Evolutionary conservation across 2,797 vertebrate species (phyloP), one percentile per base, ranked within the genome.

Genomic region (Lepidocolaptes lacrymiger): DNA sequence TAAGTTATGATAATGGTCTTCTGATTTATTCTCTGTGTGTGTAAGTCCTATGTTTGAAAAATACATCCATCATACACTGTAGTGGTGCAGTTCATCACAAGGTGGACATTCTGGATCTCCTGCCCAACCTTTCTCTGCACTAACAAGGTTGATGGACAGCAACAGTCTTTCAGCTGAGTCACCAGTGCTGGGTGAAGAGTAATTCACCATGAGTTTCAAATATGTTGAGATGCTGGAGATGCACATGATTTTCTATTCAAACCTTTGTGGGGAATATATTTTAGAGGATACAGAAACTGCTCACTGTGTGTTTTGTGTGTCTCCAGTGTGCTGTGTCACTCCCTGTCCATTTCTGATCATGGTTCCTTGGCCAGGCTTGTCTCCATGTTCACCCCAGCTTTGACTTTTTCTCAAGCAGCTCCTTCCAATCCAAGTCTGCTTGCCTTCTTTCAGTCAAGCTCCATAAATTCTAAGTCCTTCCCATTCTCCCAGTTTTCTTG

Each of bases 391-490:
- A 67, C 19, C 28, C 41, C 52, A 85, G 24, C 59, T 56, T 46
- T 92, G 55, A 58, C 30, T 82, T 86, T 61, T 83, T 44, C 28
- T 82, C n/a, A 51, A 22, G 71, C 48, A 82, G 59, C 23, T 76
- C 44, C 39, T 85, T 89, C 46, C 39, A 69, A 7, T 71, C 18
- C 51, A 58, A 15, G 13, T 61, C 8, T 13, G 58, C 41, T 80
- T 67, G 48, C 44, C 16, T 80, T 59, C 55, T 79, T 91, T 89
- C 82, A 85, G 49, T 59, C 61, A 36, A 36, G 49, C 22, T 80
- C 26, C 44, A 48, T 24, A 51, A 34, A 75, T 90, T 48, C 23
- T 36, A 8, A 4, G 51, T 77, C 48, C 34, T 91, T 51, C 36
- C 11, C 5, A 4, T 85, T 83, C 34, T 73, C 23, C 21, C n/a